Evolutionary conservation across 2,888 invertebrate genomes (phyloP).

Genomic region (Disparrhopalites patrizii): DNA sequence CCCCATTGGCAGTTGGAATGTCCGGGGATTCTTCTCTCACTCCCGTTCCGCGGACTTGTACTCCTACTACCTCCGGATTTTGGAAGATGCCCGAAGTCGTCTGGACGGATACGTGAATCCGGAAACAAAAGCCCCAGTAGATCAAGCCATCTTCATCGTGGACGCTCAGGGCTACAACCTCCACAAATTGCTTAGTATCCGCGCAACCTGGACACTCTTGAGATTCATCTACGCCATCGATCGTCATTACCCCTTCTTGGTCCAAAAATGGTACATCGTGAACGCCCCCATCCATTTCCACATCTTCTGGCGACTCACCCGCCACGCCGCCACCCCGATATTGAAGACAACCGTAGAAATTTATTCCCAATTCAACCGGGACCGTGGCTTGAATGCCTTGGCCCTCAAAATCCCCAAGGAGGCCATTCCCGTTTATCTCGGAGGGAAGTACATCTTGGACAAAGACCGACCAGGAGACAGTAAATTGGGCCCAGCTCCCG

Average conservation of each 20-base stretch:
- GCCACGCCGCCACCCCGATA: not conserved
- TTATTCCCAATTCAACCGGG: not conserved
- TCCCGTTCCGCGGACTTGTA: not conserved
- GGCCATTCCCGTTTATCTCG: conserved; percentile 15
- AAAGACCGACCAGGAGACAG: too few relatives aligned
- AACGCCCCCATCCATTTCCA: conserved; percentile 1
- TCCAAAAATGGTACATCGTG: conserved; percentile 12
- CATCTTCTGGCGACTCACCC: not conserved
- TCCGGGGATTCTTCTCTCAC: not conserved
- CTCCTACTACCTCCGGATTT: conserved; percentile 9
- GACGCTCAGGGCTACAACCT: conserved; percentile 4
- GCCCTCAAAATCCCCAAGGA: conserved; percentile 4
- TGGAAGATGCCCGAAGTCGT: conserved; percentile 12
- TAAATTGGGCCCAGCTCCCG: too few relatives aligned
- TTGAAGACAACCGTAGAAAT: not conserved
- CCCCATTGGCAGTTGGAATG: conserved; percentile 15
- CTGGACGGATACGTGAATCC: not conserved
- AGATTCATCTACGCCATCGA: conserved; percentile 4
- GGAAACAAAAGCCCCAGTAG: not conserved
- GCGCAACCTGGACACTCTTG: not conserved
- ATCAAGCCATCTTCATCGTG: conserved; percentile 18
- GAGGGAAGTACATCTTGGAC: conserved; percentile 14
- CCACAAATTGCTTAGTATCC: not conserved
- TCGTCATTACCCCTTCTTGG: conserved; percentile 12
- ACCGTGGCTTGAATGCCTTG: not conserved